Evolutionary conservation across 2,888 invertebrate species (phyloP), one percentile per base, ranked within the genome.

Genomic region (Drosophila falleni): DNA sequence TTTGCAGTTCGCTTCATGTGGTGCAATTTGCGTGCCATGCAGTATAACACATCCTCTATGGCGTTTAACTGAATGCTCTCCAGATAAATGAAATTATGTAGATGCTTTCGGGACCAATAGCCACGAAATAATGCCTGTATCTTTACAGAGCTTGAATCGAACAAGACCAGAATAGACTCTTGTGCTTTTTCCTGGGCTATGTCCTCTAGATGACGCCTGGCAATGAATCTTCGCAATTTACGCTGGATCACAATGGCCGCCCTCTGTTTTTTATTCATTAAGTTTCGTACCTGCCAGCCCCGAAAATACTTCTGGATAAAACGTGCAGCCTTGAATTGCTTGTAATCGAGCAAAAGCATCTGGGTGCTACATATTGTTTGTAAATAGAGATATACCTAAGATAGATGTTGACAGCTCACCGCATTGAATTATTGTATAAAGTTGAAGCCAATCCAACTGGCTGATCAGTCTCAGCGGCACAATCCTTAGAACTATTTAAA

Each of bases 51-150:
- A 9, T 91, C 85, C 33, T 79, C 76, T 0, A 89, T 71, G 1
- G 79, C 71, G 0, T 62, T 23, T 0, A 70, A 1, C 49, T 90
- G 90, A 0, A 81, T 35, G 1, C 53, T 51, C 6, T 71, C 70
- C 15, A 91, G 58, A 19, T 64, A 76, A 2, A 42, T 42, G 19
- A 88, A 81, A 53, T 92, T 87, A 50, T 89, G 87, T 6, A 81
- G 29, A 39, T 89, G 49, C 50, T 87, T 81, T 1, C 92, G 89
- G 0, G 83, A 79, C 74, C 75, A 86, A 73, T 80, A 92, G 23
- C 92, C 92, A 1, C 92, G 90, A 66, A 75, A 92, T 0, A 74
- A 3, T 6, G 83, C 69, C 61, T 92, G 92, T 33, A 92, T 91
- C 3, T 55, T 69, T 0, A 58, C 47, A 0, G 91, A 90, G 0